Percentiles rank a stretch among this genome's conserved stretches.
These are phyloP conservation scores for Halocaridina rubra DNA, from an alignment of 2,888 invertebrate genomes.

Conservation along the genomic window DNA sequence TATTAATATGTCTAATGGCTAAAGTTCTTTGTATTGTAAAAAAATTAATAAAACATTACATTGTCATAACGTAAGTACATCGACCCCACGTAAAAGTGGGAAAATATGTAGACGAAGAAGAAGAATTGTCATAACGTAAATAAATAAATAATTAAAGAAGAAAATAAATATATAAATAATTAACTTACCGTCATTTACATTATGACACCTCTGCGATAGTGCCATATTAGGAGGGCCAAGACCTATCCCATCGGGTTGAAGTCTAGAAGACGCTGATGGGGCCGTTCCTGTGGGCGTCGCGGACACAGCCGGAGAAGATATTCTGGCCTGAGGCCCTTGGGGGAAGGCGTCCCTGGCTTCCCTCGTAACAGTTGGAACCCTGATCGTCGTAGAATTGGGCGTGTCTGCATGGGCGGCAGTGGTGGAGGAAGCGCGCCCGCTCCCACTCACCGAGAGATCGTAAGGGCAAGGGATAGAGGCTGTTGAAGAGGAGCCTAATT, in stretches of 20 bases:
- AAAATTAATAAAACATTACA: no score
- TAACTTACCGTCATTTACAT: neutral
- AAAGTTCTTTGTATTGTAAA: no score
- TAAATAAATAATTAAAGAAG: no score
- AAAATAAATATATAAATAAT: neutral
- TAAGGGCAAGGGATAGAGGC: slow-evolving; percentile 20
- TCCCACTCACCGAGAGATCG: slow-evolving; percentile 40
- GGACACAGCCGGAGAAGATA: neutral
- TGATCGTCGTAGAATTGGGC: neutral
- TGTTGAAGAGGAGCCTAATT: neutral
- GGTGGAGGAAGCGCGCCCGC: neutral
- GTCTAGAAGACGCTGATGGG: neutral
- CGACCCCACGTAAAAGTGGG: no score
- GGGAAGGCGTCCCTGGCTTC: neutral
- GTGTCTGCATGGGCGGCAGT: neutral
- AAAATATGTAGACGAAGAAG: no score
- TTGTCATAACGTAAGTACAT: no score
- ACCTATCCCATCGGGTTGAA: neutral
- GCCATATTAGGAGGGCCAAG: neutral
- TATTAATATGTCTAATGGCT: no score
- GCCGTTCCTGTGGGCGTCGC: neutral
- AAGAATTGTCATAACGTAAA: no score
- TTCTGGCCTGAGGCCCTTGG: neutral
- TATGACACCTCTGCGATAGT: neutral
- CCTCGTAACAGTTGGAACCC: neutral